Percentiles rank a stretch among this genome's conserved stretches.
These are phyloP conservation scores for Bujurquina vittata DNA, from an alignment of 2,113 vertebrate species.

Conservation along the genomic window DNA sequence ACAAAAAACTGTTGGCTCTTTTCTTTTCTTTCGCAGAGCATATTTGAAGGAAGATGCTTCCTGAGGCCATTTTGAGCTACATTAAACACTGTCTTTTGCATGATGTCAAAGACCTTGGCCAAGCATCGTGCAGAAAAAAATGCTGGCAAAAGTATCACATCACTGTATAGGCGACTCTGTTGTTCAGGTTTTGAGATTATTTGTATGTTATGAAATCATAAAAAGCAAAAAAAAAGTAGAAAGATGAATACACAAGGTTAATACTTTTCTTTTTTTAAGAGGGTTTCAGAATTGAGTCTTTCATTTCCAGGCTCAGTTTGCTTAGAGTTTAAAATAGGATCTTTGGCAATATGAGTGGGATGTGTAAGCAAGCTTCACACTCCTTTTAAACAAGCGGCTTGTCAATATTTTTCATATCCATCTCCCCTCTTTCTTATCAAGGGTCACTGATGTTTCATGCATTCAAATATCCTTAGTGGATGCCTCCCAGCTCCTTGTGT, in stretches of 20 bases:
- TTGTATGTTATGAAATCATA: slow-evolving; percentile 26
- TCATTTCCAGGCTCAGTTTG: slow-evolving; percentile 44
- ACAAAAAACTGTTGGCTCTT: slow-evolving; percentile 48
- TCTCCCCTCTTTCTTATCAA: slow-evolving; percentile 58
- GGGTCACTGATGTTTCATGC: slow-evolving; percentile 69
- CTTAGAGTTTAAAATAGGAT: slow-evolving; percentile 63
- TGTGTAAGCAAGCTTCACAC: slow-evolving; percentile 53
- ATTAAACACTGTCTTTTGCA: slow-evolving; percentile 76
- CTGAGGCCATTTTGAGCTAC: slow-evolving; percentile 75
- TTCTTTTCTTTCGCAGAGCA: slow-evolving; percentile 46
- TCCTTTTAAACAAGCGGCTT: slow-evolving; percentile 51
- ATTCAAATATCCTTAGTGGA: slow-evolving; percentile 66
- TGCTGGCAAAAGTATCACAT: slow-evolving; percentile 51
- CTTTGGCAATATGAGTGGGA: slow-evolving; percentile 67
- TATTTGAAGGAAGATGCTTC: slow-evolving; percentile 69
- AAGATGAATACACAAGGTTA: not conserved
- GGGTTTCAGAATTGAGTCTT: slow-evolving; percentile 30
- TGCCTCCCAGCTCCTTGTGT: slow-evolving; percentile 67
- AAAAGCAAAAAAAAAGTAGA: slow-evolving; percentile 20
- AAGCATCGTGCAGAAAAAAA: slow-evolving; percentile 34
- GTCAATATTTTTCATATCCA: slow-evolving; percentile 75
- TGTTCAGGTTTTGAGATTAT: slow-evolving; percentile 31
- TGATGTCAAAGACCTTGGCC: slow-evolving; percentile 75
- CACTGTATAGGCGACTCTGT: slow-evolving; percentile 1
- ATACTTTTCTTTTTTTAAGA: not conserved